Percentiles rank a stretch among this genome's conserved stretches.
phyloP scores from a whole-genome alignment of 2,888 invertebrate species.

The Epiblema foenella region DNA sequence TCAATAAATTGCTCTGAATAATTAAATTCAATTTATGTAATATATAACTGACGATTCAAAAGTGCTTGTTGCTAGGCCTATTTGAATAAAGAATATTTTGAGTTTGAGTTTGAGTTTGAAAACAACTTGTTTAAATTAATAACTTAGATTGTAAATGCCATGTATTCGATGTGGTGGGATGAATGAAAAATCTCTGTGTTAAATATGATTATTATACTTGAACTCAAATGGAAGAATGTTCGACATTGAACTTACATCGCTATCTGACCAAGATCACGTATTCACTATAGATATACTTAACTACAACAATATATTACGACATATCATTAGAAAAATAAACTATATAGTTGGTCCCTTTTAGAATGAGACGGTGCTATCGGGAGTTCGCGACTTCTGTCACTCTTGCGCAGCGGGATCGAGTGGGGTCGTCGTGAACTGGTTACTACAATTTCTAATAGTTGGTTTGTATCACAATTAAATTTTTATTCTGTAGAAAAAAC shows the following conservation, averaged over 20 bases:
- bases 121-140: too few species aligned
- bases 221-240: conserved; percentile 20
- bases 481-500: too few species aligned
- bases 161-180: too few species aligned
- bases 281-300: background rate
- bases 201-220: conserved; percentile 6
- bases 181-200: too few species aligned
- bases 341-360: background rate
- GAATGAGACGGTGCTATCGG: background rate
- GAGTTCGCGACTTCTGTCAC: conserved; percentile 13
- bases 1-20: too few species aligned
- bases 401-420: conserved; percentile 13
- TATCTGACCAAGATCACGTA: background rate
- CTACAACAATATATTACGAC: background rate
- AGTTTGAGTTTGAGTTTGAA: too few species aligned
- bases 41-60: too few species aligned
- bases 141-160: too few species aligned
- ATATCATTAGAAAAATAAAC: background rate
- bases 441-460: background rate
- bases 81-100: too few species aligned
- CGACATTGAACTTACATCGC: conserved; percentile 21
- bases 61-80: too few species aligned
- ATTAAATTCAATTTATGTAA: too few species aligned
- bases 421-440: background rate
- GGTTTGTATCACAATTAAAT: too few species aligned